Evolutionary conservation across 2,113 vertebrate species (phyloP).

Genomic region (Tupaia chinensis): DNA sequence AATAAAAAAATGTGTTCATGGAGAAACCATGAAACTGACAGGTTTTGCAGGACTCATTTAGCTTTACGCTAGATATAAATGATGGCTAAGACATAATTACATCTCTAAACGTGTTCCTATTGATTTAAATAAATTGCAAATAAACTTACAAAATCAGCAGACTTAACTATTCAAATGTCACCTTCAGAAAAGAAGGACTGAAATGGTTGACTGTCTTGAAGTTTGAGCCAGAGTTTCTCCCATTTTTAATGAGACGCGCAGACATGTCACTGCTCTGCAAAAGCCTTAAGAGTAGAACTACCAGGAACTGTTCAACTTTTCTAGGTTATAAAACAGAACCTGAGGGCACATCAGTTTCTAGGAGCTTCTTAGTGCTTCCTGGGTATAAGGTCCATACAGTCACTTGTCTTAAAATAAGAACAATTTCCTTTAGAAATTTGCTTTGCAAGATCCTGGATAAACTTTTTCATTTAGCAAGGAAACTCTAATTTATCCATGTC

Average conservation of each 20-base stretch:
- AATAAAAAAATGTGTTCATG: neutral
- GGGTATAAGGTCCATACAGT: neutral
- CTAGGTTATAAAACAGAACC: neutral
- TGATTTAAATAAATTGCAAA: neutral
- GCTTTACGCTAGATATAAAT: neutral
- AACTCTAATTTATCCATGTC: neutral
- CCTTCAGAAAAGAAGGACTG: neutral
- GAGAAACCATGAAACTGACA: neutral
- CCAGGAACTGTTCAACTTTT: neutral
- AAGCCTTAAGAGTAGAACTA: neutral
- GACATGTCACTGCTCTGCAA: neutral
- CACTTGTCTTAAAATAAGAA: neutral
- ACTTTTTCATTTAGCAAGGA: neutral
- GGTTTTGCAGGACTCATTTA: neutral
- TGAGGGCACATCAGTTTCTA: neutral
- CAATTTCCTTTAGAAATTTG: neutral
- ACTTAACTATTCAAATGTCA: neutral
- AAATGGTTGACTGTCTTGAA: neutral
- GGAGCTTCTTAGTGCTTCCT: neutral
- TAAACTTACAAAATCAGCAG: neutral
- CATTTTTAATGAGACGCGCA: neutral
- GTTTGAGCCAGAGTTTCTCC: neutral
- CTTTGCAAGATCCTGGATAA: neutral
- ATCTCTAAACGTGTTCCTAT: neutral
- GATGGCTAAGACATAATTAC: neutral